A percentile compares a stretch with the other conserved stretches of the same genome.
phyloP scores from a whole-genome alignment of 2,797 vertebrate species.

The Corythornis leucogaster region DNA sequence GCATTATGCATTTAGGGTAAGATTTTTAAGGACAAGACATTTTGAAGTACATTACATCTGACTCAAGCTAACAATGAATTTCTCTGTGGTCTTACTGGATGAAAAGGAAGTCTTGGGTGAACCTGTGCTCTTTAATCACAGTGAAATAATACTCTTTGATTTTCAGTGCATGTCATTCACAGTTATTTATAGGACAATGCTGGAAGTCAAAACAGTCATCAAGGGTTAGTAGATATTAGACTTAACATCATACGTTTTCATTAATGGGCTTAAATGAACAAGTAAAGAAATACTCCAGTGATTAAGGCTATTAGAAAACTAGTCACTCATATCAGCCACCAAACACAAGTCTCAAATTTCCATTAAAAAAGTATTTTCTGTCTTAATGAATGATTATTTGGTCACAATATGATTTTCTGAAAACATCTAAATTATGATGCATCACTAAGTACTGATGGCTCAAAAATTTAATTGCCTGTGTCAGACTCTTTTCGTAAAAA shows the following conservation, averaged over 20 bases:
- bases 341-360: slow-evolving; percentile 23
- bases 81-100: slow-evolving; percentile 56
- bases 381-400: slow-evolving; percentile 53
- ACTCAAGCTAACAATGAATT: slow-evolving; percentile 58
- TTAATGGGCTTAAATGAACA: slow-evolving; percentile 56
- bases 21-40: slow-evolving; percentile 44
- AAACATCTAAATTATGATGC: slow-evolving; percentile 50
- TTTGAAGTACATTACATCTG: slow-evolving; percentile 48
- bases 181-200: slow-evolving; percentile 74
- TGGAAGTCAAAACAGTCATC: slow-evolving; percentile 75
- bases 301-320: slow-evolving; percentile 62
- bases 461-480: slow-evolving; percentile 51
- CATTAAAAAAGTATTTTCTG: slow-evolving; percentile 50
- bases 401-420: slow-evolving; percentile 64
- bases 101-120: slow-evolving; percentile 52
- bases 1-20: slow-evolving; percentile 20
- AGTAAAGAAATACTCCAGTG: slow-evolving; percentile 57
- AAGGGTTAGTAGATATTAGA: slow-evolving; percentile 69
- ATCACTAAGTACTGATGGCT: slow-evolving; percentile 53
- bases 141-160: slow-evolving; percentile 68
- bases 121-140: slow-evolving; percentile 67
- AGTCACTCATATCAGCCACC: slow-evolving; percentile 53
- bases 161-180: slow-evolving; percentile 65
- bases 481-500: slow-evolving; percentile 50
- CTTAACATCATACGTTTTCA: slow-evolving; percentile 59